A percentile compares a stretch with the other conserved stretches of the same genome.
phyloP scores from a whole-genome alignment of 2,888 invertebrate species.

The Leucophenga montana region DNA sequence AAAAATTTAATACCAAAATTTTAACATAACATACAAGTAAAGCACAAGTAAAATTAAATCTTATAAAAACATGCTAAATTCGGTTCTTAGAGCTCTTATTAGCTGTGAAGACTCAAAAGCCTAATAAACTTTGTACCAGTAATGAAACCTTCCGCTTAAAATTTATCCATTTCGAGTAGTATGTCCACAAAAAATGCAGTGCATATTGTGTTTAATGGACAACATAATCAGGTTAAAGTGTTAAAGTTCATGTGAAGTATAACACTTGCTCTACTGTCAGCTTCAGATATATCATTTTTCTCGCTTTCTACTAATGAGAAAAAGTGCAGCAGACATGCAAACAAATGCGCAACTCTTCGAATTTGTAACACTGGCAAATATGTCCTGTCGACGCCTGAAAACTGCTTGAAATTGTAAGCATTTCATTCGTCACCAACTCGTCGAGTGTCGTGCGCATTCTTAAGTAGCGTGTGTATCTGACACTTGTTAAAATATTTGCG shows the following conservation, averaged over 20 bases:
- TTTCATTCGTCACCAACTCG: not conserved
- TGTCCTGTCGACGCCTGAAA: constrained; percentile 3
- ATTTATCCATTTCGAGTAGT: too few species aligned
- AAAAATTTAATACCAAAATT: too few species aligned
- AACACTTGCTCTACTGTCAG: constrained; percentile 7
- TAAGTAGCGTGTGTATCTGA: constrained; percentile 74
- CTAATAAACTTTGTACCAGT: too few species aligned
- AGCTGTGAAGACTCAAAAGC: too few species aligned
- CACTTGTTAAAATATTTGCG: constrained; percentile 74
- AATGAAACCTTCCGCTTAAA: too few species aligned
- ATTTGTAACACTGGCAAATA: not conserved
- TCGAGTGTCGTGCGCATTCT: constrained; percentile 32
- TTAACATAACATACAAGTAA: too few species aligned
- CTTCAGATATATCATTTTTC: not conserved
- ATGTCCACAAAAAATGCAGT: too few species aligned
- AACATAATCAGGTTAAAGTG: too few species aligned
- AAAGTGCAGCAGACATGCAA: constrained; percentile 26
- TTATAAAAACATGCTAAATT: too few species aligned
- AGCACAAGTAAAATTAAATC: too few species aligned
- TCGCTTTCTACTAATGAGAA: constrained; percentile 14
- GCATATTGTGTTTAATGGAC: too few species aligned
- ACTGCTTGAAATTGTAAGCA: constrained; percentile 9
- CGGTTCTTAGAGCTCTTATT: too few species aligned
- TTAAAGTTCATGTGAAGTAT: constrained; percentile 1
- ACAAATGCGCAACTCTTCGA: constrained; percentile 10